phyloP scores from a whole-genome alignment of 2,113 vertebrate genomes.

The Nothocercus nigrocapillus region DNA sequence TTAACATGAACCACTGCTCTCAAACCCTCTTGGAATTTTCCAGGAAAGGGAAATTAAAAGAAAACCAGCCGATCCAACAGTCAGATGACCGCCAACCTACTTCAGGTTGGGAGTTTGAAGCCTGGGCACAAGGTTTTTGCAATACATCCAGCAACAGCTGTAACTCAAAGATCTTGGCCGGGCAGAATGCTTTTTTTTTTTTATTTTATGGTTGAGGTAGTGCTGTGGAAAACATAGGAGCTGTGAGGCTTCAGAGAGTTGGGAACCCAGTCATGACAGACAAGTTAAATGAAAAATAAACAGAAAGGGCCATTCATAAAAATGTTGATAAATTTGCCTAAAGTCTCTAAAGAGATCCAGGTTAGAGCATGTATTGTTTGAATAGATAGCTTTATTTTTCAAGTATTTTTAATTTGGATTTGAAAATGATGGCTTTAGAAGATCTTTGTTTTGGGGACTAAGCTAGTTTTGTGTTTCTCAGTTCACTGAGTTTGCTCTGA shows the following conservation, averaged over 20 bases:
- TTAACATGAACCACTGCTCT: neutral
- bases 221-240: neutral
- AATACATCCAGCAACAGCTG: neutral
- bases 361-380: neutral
- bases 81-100: neutral
- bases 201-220: neutral
- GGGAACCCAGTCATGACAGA: neutral
- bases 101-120: neutral
- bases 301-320: neutral
- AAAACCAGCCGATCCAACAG: neutral
- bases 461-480: neutral
- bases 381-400: neutral
- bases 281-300: neutral
- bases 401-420: neutral
- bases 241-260: neutral
- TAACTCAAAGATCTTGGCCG: neutral
- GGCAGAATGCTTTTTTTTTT: neutral
- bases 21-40: neutral
- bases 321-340: neutral
- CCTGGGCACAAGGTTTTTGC: neutral
- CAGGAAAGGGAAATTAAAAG: neutral
- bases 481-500: neutral
- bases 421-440: neutral
- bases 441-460: neutral
- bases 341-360: neutral